These are phyloP conservation scores for Epicampocera succincta DNA, from an alignment of 2,888 invertebrate species.

Conservation along the genomic window DNA sequence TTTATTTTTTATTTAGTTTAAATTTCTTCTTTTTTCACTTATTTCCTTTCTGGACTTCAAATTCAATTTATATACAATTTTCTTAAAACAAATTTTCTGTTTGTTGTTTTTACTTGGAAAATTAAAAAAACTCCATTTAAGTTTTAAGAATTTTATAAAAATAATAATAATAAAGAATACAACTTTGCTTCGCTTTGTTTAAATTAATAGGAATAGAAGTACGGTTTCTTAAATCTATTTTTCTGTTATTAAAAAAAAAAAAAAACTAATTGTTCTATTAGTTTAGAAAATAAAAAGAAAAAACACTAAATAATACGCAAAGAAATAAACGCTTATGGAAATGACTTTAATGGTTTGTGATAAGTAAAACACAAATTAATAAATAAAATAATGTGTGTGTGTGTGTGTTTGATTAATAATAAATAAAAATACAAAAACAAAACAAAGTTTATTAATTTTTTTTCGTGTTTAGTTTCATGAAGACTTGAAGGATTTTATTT, in stretches of 20 bases:
- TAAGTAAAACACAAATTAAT: constrained; percentile 19
- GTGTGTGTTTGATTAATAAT: too few relatives aligned
- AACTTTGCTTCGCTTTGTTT: constrained; percentile 45
- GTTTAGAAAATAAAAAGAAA: constrained; percentile 1
- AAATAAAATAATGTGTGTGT: neutral
- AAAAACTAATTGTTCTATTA: neutral
- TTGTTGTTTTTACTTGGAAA: constrained; percentile 5
- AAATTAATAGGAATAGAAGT: constrained; percentile 69
- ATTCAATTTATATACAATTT: constrained; percentile 49
- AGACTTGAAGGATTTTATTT: constrained; percentile 44
- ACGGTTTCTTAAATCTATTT: constrained; percentile 43
- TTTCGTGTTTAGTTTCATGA: constrained; percentile 21
- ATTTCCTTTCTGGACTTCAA: constrained; percentile 31
- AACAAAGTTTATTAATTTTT: too few relatives aligned
- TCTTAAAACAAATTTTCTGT: neutral
- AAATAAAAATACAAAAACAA: too few relatives aligned
- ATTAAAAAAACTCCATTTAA: constrained; percentile 34
- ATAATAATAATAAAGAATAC: constrained; percentile 5
- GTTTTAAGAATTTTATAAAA: constrained; percentile 31
- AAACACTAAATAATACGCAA: constrained; percentile 1
- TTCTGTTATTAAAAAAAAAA: constrained; percentile 1
- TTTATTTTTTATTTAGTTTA: constrained; percentile 32
- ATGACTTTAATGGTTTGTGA: constrained; percentile 41
- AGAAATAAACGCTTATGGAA: constrained; percentile 35
- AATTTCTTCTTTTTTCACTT: constrained; percentile 22